Evolutionary conservation across 2,113 vertebrate species (phyloP).

Genomic region (Laticauda colubrina): DNA sequence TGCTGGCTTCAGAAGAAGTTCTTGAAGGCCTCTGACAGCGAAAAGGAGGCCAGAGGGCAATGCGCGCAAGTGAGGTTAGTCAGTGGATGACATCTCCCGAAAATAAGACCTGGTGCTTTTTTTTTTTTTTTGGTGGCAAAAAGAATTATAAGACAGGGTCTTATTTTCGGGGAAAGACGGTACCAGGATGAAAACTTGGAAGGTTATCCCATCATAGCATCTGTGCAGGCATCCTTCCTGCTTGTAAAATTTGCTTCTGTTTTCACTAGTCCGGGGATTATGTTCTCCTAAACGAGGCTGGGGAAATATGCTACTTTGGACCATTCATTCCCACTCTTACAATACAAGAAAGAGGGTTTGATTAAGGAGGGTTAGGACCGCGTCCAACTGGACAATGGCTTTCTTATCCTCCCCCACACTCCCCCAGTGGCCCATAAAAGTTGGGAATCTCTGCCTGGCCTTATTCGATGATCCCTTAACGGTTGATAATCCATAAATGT

Average conservation of each 20-base stretch:
- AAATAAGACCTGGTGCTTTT: too few species aligned
- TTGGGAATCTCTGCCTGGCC: not conserved
- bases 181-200: not conserved
- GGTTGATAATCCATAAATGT: not conserved
- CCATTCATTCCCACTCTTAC: not conserved
- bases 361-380: not conserved
- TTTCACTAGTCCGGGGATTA: not conserved
- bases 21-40: too few species aligned
- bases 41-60: too few species aligned
- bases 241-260: not conserved
- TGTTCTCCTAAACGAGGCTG: not conserved
- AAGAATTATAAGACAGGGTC: too few species aligned
- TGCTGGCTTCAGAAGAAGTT: too few species aligned
- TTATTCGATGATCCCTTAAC: not conserved
- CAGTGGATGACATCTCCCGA: too few species aligned
- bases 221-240: not conserved
- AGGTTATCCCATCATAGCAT: not conserved
- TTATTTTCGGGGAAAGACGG: too few species aligned
- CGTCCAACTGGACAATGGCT: not conserved
- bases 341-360: not conserved
- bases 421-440: not conserved
- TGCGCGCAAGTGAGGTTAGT: too few species aligned
- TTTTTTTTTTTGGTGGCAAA: too few species aligned
- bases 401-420: not conserved
- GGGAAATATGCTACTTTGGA: too few species aligned